Percentiles rank a stretch among this genome's conserved stretches.
phyloP scores from a whole-genome alignment of 2,797 vertebrate genomes.

The Atherinosoma microstoma region DNA sequence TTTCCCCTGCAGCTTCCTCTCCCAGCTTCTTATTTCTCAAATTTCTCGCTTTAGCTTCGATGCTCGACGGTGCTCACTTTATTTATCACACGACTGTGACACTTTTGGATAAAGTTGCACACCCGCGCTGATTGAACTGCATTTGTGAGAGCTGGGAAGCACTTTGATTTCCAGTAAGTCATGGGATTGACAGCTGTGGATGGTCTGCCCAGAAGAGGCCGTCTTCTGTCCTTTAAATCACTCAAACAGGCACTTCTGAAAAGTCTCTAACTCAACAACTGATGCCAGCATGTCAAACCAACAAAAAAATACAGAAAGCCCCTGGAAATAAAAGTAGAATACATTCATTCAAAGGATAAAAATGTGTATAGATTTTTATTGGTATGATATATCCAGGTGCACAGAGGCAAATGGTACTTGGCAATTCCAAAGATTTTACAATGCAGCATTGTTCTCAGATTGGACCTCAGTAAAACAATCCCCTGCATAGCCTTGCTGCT shows the following conservation, averaged over 20 bases:
- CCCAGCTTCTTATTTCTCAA: conserved; percentile 40
- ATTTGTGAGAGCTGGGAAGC: conserved; percentile 65
- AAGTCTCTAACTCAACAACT: conserved; percentile 56
- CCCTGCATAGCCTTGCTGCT: conserved; percentile 40
- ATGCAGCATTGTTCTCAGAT: conserved; percentile 67
- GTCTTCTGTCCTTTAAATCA: conserved; percentile 69
- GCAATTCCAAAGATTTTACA: conserved; percentile 52
- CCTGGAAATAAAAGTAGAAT: conserved; percentile 27
- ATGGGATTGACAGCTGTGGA: conserved; percentile 67
- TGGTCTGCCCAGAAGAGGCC: conserved; percentile 65
- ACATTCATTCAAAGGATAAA: not conserved
- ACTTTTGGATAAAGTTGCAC: conserved; percentile 76
- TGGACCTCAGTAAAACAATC: conserved; percentile 66
- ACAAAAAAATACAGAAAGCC: conserved; percentile 34
- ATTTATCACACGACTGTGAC: conserved; percentile 75
- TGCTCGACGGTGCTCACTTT: conserved; percentile 59
- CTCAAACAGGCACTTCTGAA: conserved; percentile 50
- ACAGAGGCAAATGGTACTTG: conserved; percentile 21
- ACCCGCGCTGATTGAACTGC: conserved; percentile 72
- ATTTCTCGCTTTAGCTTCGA: conserved; percentile 46
- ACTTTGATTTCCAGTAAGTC: conserved; percentile 79
- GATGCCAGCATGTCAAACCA: conserved; percentile 41
- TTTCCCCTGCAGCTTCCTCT: not conserved
- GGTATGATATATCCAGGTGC: conserved; percentile 44
- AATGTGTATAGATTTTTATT: not conserved